These are phyloP conservation scores for Cetoscarus ocellatus DNA, from an alignment of 2,797 vertebrate species.

Conservation along the genomic window DNA sequence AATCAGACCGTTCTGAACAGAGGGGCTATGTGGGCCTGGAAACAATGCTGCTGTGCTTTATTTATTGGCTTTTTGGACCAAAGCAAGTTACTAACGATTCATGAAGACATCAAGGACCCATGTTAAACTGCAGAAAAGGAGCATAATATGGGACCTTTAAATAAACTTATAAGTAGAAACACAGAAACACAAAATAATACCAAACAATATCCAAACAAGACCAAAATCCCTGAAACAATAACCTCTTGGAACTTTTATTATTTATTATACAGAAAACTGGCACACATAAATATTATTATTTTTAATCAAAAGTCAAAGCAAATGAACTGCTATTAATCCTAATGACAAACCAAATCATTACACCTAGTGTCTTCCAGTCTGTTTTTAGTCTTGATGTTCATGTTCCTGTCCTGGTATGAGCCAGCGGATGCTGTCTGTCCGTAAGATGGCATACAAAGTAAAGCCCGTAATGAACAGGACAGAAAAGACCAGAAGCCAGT, in stretches of 20 bases:
- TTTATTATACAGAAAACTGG: slow-evolving; percentile 34
- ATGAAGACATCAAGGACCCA: no score
- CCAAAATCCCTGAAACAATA: background rate
- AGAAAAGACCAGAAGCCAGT: slow-evolving; percentile 97
- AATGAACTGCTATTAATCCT: slow-evolving; percentile 27
- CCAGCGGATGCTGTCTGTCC: slow-evolving; percentile 95
- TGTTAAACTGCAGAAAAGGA: no score
- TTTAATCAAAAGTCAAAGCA: slow-evolving; percentile 29
- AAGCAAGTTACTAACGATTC: no score
- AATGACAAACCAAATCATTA: slow-evolving; percentile 15
- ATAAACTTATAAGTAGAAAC: no score
- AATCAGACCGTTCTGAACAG: no score
- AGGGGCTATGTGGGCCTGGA: no score
- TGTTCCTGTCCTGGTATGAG: slow-evolving; percentile 96
- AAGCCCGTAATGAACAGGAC: slow-evolving; percentile 93
- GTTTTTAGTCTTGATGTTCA: slow-evolving; percentile 92
- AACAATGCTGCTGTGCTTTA: no score
- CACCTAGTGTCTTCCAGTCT: slow-evolving; percentile 4
- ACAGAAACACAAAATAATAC: background rate
- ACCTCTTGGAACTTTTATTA: slow-evolving; percentile 16
- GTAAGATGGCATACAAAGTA: slow-evolving; percentile 89
- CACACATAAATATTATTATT: slow-evolving; percentile 7
- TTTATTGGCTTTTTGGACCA: no score
- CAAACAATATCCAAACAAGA: background rate
- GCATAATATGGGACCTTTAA: no score